A percentile compares a stretch with the other conserved stretches of the same genome.
These are phyloP conservation scores for Rhagologus leucostigma DNA, from an alignment of 2,113 vertebrate species.

Conservation along the genomic window DNA sequence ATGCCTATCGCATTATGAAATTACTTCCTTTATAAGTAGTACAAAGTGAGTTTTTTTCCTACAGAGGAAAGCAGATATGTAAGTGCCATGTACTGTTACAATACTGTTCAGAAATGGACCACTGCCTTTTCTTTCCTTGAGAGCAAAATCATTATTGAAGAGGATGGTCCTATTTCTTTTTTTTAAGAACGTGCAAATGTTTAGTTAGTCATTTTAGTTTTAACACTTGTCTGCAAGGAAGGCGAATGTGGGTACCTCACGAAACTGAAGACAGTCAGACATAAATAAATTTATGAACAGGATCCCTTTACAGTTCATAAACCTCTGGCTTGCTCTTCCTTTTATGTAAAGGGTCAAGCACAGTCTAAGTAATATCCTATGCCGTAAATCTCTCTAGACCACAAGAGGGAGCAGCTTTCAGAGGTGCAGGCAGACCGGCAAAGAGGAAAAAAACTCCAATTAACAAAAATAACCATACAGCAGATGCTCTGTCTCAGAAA, in stretches of 20 bases:
- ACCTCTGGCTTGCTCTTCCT: neutral
- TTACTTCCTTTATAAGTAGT: neutral
- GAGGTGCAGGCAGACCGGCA: neutral
- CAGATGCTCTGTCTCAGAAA: neutral
- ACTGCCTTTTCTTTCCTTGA: neutral
- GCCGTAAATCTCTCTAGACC: slow-evolving; percentile 11
- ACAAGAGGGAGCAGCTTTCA: slow-evolving; percentile 59
- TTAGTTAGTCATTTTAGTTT: neutral
- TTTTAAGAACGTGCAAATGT: neutral
- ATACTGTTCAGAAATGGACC: neutral
- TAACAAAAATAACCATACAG: neutral
- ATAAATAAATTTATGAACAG: neutral
- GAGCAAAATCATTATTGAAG: neutral
- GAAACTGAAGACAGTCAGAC: neutral
- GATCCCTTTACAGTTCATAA: neutral
- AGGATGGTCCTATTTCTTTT: neutral
- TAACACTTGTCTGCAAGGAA: neutral
- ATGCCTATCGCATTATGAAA: neutral
- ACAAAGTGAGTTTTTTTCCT: neutral
- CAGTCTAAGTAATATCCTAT: neutral
- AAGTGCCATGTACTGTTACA: neutral
- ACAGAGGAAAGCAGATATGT: neutral
- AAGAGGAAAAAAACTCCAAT: neutral
- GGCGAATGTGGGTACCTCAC: neutral
- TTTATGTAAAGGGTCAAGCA: neutral